Base-by-base conservation (phyloP, 2,888 invertebrate species). In the Apantesis nais region DNA sequence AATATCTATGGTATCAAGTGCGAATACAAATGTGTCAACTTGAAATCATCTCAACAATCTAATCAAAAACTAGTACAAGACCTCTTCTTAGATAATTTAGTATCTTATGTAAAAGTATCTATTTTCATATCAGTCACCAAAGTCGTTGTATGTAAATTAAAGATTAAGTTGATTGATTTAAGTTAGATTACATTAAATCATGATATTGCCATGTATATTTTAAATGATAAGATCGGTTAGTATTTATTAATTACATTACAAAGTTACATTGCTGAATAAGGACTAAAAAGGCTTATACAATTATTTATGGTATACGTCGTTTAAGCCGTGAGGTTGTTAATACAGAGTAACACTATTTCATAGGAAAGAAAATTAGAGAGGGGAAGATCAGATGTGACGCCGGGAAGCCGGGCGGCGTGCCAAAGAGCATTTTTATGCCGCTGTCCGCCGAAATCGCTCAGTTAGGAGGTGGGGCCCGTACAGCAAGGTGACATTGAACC, bases 111-210 rank as follows among this genome's bases (percentile, higher is more conserved):
- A 34, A 25, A 66, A 25, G 25, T 29, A 41, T 29, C 22, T 41
- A 66, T 41, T 60, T 22, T 66, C n/a, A 62, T 66, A 66, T 66
- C 60, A 19, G 22, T 60, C 31, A 66, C 52, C 39, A 52, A 58
- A 52, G 60, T 60, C 41, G 58, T 66, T 58, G 66, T 60, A 66
- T 66, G 66, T 66, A 31, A 66, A 66, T 64, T 64, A 19, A 64
- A 39, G 60, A 62, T 62, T 60, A 60, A 4, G 22, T 29, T 41
- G 58, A 60, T 66, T 41, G 60, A 66, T 60, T 60, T 66, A 66
- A 60, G 31, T 60, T 66, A 60, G 60, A 66, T 60, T 55, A 60
- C 60, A 60, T 39, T 58, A 58, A 58, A 37, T 60, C 58, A 41
- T 66, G 66, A 66, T 66, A 66, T 66, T 29, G 29, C 22, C 60